Conservation (phyloP, 2,797 vertebrate genomes). For the Anguilla anguilla region DNA sequence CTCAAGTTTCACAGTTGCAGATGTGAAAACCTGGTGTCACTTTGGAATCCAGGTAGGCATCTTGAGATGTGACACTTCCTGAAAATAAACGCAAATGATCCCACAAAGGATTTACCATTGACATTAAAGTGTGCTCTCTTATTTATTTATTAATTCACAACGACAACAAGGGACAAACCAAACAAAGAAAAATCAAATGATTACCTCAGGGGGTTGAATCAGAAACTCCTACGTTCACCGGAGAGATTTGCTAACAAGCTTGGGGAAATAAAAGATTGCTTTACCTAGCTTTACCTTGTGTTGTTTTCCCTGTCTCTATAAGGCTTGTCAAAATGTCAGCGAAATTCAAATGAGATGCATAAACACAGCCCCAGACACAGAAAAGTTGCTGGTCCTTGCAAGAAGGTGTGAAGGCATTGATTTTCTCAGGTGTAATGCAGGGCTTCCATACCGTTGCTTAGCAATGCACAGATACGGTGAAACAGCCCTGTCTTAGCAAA, state of each 20-base stretch:
- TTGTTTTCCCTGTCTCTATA: not conserved
- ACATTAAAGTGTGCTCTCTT: slow-evolving; percentile 54
- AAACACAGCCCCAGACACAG: slow-evolving; percentile 12
- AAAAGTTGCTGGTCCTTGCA: not conserved
- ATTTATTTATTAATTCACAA: slow-evolving; percentile 64
- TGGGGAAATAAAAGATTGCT: slow-evolving; percentile 43
- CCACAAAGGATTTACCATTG: slow-evolving; percentile 48
- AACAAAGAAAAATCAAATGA: slow-evolving; percentile 74
- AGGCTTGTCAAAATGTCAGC: not conserved
- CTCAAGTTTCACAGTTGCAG: not conserved
- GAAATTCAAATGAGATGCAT: slow-evolving; percentile 3
- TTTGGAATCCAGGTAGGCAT: slow-evolving; percentile 10
- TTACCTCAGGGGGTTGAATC: slow-evolving; percentile 61
- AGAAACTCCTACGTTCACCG: slow-evolving; percentile 56
- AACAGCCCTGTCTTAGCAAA: not conserved
- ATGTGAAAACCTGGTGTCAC: slow-evolving; percentile 38
- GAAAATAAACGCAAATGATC: slow-evolving; percentile 41
- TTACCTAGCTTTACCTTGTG: slow-evolving; percentile 4
- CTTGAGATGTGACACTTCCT: slow-evolving; percentile 33
- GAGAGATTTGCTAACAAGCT: slow-evolving; percentile 68
- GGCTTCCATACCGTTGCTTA: not conserved
- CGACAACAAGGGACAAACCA: slow-evolving; percentile 66
- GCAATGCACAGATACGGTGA: not conserved
- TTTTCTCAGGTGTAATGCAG: not conserved
- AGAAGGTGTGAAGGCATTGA: not conserved